Evolutionary conservation across 2,888 invertebrate genomes (phyloP).

Genomic region (Ceramica pisi): DNA sequence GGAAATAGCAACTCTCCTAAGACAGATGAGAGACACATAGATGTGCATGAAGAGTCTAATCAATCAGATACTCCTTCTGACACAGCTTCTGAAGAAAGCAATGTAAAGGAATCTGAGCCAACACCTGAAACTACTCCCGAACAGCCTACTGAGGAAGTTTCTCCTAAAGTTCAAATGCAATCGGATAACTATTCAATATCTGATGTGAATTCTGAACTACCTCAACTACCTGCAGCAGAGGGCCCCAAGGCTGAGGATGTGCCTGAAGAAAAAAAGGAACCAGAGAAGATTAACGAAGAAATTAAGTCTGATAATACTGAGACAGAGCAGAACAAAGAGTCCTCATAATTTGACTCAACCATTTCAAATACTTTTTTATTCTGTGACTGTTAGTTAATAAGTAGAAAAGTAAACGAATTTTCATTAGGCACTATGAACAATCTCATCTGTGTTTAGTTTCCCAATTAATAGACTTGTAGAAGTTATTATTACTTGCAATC

Average conservation of each 20-base stretch:
- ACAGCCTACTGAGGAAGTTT: constrained; percentile 58
- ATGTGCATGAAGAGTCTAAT: constrained; percentile 77
- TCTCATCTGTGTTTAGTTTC: constrained; percentile 34
- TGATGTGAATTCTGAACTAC: constrained; percentile 84
- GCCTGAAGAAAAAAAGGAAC: constrained; percentile 61
- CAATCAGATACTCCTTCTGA: constrained; percentile 69
- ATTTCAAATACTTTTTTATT: constrained; percentile 58
- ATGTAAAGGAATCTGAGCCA: constrained; percentile 61
- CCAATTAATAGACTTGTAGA: constrained; percentile 13
- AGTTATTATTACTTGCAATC: neutral
- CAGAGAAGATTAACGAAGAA: constrained; percentile 63
- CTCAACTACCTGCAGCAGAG: constrained; percentile 69
- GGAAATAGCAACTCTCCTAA: constrained; percentile 87
- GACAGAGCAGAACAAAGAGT: constrained; percentile 56
- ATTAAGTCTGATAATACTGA: constrained; percentile 66
- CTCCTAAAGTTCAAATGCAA: constrained; percentile 73
- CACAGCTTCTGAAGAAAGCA: constrained; percentile 58
- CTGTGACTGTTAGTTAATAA: constrained; percentile 65
- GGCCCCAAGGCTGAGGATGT: constrained; percentile 30
- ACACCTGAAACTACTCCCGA: constrained; percentile 50
- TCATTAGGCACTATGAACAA: constrained; percentile 40
- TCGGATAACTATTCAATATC: constrained; percentile 85
- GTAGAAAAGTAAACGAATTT: constrained; percentile 63
- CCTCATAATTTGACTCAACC: constrained; percentile 48
- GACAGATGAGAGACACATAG: constrained; percentile 76